Conservation (phyloP, 2,797 vertebrate species). For the Danio albolineatus region DNA sequence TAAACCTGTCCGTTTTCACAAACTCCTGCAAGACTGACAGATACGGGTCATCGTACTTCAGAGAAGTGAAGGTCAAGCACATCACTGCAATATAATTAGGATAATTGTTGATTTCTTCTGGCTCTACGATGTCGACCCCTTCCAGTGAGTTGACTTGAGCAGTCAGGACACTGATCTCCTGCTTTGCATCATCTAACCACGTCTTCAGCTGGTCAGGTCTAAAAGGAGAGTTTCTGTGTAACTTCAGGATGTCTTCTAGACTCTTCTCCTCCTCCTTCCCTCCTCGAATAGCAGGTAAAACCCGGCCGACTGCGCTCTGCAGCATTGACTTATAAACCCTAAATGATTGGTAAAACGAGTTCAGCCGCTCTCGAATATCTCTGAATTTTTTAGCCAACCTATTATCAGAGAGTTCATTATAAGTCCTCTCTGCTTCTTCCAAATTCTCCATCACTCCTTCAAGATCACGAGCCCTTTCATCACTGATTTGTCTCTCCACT, state of each 20-base stretch:
- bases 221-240: slow-evolving; percentile 15
- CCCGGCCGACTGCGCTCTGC: background rate
- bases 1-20: background rate
- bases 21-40: background rate
- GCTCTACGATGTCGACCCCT: background rate
- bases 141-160: background rate
- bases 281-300: background rate
- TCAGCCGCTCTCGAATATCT: background rate
- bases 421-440: too few relatives aligned
- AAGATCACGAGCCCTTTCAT: too few relatives aligned
- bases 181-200: background rate
- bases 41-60: slow-evolving; percentile 45
- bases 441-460: too few relatives aligned
- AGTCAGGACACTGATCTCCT: background rate
- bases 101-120: background rate
- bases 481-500: too few relatives aligned
- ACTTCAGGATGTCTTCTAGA: slow-evolving; percentile 31
- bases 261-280: background rate
- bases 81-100: slow-evolving; percentile 18
- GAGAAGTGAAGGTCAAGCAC: slow-evolving; percentile 56
- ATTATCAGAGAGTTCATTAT: background rate
- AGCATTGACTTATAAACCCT: background rate
- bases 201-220: background rate
- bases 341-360: background rate
- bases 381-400: background rate